Conservation (phyloP, 2,113 vertebrate species). For the Bubo blakistoni region DNA sequence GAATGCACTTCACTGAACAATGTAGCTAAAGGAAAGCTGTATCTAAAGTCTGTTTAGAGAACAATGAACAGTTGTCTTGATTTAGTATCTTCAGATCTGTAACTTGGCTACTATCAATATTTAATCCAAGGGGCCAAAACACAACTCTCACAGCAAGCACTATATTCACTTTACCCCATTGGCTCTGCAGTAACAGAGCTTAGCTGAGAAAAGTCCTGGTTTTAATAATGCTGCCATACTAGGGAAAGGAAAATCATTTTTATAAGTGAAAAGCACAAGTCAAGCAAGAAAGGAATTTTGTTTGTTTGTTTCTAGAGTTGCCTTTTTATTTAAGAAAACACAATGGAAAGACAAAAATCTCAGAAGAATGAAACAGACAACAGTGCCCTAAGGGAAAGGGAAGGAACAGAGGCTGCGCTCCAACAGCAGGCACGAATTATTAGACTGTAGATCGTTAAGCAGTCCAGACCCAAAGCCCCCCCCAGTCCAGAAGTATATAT, state of each 20-base stretch:
- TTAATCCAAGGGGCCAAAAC: background rate
- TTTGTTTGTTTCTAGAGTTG: conserved; percentile 43
- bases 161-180: background rate
- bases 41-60: background rate
- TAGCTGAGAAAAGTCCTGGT: background rate
- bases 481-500: background rate
- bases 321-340: conserved; percentile 50
- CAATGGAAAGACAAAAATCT: conserved; percentile 38
- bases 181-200: background rate
- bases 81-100: background rate
- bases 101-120: background rate
- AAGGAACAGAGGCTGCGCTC: background rate
- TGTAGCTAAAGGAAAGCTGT: background rate
- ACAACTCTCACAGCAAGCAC: background rate
- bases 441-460: background rate
- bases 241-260: background rate
- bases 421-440: background rate
- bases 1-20: conserved; percentile 14
- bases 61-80: background rate
- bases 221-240: background rate
- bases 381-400: conserved; percentile 16
- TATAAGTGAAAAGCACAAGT: conserved; percentile 2
- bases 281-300: conserved; percentile 49
- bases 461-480: background rate
- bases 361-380: conserved; percentile 21